Conservation (phyloP, 2,113 vertebrate species). For the Calidris pygmaea region DNA sequence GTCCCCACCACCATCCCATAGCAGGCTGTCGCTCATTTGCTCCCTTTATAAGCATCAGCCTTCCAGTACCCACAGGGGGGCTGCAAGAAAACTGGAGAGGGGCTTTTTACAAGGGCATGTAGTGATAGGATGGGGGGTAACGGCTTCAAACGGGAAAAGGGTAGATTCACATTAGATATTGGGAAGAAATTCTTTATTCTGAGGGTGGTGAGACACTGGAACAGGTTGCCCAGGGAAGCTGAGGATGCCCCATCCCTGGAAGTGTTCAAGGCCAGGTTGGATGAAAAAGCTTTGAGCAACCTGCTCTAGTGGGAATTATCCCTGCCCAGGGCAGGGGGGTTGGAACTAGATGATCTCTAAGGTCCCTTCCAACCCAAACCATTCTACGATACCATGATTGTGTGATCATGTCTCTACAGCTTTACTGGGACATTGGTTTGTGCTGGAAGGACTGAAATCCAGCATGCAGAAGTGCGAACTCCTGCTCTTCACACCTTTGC, state of each 20-base stretch:
- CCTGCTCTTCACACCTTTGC: background rate
- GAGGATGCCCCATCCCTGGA: background rate
- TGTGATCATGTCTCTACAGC: background rate
- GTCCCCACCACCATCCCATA: no score
- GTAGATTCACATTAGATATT: background rate
- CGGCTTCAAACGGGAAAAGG: background rate
- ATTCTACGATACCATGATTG: background rate
- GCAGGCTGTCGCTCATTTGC: fast-evolving
- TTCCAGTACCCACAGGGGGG: background rate
- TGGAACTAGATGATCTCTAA: background rate
- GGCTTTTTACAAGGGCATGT: background rate
- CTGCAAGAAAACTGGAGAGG: background rate
- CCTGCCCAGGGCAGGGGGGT: background rate
- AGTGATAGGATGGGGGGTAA: background rate
- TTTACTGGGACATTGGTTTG: background rate
- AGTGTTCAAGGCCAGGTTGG: background rate
- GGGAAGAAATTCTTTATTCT: background rate
- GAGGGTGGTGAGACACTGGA: background rate
- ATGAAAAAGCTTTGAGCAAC: background rate
- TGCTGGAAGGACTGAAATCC: background rate
- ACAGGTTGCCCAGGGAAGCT: background rate
- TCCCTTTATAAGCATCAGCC: background rate
- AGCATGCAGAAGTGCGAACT: background rate
- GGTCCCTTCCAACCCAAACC: background rate
- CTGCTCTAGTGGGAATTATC: background rate